A percentile compares a stretch with the other conserved stretches of the same genome.
Evolutionary conservation across 37 sponge, comb jelly and placozoan genomes (phyloP).

Genomic region (Axinella damicornis): DNA sequence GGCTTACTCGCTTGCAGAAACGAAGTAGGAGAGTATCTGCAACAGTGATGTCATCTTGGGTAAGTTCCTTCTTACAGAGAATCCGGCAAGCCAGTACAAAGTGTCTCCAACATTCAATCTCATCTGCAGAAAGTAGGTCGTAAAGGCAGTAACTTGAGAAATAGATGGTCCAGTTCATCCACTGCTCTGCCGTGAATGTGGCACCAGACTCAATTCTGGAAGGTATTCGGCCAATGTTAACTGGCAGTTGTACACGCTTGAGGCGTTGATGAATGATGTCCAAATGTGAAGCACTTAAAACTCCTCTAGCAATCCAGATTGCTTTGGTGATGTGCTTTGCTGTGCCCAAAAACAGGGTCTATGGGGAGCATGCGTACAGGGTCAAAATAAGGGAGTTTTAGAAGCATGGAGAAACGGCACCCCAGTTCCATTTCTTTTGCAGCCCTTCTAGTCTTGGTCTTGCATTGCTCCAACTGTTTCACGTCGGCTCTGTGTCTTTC

Average conservation of each 20-base stretch:
- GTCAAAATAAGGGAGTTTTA: conserved; percentile 59
- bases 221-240: conserved; percentile 47
- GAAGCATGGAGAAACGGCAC: conserved; percentile 27
- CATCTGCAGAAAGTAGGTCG: conserved; percentile 4
- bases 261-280: conserved; percentile 34
- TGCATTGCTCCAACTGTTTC: not conserved
- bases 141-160: conserved; percentile 28
- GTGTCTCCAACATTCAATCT: conserved; percentile 47
- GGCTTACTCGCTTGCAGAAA: conserved; percentile 23
- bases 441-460: not conserved
- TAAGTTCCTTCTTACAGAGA: conserved; percentile 16
- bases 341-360: conserved; percentile 56
- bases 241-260: conserved; percentile 24
- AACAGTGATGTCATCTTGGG: conserved; percentile 4
- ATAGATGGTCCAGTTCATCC: conserved; percentile 55
- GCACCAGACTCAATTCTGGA: conserved; percentile 37
- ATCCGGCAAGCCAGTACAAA: conserved; percentile 62
- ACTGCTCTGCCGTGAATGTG: conserved; percentile 71
- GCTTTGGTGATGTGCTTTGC: conserved; percentile 40
- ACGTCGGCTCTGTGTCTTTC: conserved; percentile 8
- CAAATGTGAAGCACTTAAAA: conserved; percentile 10
- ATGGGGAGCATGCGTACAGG: conserved; percentile 17
- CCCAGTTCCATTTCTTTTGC: conserved; percentile 30
- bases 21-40: conserved; percentile 29
- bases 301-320: not conserved